Percentiles rank a stretch among this genome's conserved stretches.
Conservation (phyloP, 2,888 invertebrate species). For the Tipula confusa region DNA sequence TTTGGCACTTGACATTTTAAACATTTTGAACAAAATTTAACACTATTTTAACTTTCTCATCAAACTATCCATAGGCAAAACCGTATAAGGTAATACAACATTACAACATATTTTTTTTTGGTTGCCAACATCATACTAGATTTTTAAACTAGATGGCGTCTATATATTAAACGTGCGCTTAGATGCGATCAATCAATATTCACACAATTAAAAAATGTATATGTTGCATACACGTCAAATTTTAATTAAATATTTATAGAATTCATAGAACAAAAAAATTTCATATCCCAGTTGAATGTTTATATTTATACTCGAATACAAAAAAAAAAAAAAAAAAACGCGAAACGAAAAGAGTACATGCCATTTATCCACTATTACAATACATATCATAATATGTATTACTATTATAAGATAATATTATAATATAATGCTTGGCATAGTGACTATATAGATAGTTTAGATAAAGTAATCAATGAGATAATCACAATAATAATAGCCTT, state of each 20-base stretch:
- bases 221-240: background rate
- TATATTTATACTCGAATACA: background rate
- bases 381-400: background rate
- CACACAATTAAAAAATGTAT: background rate
- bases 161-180: background rate
- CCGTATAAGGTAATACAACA: background rate
- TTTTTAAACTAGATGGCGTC: background rate
- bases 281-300: background rate
- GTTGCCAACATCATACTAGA: background rate
- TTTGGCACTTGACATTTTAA: conserved; percentile 4
- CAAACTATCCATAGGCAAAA: background rate
- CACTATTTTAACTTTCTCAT: background rate
- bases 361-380: background rate
- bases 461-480: conserved; percentile 20
- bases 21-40: background rate
- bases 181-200: background rate
- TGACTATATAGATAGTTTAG: background rate
- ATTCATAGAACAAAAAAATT: background rate
- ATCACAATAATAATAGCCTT: conserved; percentile 25
- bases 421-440: background rate
- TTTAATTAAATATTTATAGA: conserved; percentile 12
- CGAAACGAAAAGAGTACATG: background rate
- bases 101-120: background rate
- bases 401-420: background rate
- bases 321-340: background rate